Percentiles rank a stretch among this genome's conserved stretches.
Evolutionary conservation across 2,113 vertebrate species (phyloP).

Genomic region (Tachysurus fulvidraco): DNA sequence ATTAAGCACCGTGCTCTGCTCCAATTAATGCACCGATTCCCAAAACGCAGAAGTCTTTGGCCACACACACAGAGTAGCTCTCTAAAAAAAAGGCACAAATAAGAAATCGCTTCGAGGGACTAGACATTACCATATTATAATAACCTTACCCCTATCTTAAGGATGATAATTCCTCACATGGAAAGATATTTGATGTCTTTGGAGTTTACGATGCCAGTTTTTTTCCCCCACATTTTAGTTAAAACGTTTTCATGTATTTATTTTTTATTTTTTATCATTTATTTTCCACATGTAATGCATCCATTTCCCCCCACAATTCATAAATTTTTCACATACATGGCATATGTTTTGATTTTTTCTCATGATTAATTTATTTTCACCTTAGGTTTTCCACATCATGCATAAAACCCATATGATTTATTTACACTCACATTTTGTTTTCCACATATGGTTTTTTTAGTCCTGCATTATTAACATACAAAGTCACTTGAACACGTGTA

Average conservation of each 20-base stretch:
- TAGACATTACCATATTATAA: constrained; percentile 13
- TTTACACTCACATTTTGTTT: not conserved
- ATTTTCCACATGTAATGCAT: not conserved
- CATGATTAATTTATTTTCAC: not conserved
- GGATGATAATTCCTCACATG: not conserved
- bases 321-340: not conserved
- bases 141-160: not conserved
- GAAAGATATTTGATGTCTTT: not conserved
- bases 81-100: not conserved
- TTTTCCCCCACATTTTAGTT: not conserved
- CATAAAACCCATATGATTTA: not conserved
- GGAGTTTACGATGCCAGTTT: not conserved
- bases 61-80: not conserved
- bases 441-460: not conserved
- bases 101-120: constrained; percentile 7
- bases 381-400: not conserved
- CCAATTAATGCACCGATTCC: constrained; percentile 50
- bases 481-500: not conserved
- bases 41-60: constrained; percentile 21
- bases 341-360: not conserved
- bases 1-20: constrained; percentile 48
- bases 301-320: no score
- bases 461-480: not conserved
- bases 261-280: not conserved
- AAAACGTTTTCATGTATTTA: not conserved